Evolutionary conservation across 1,140 invertebrate genomes (phyloP).

Genomic region (Solenopsis fugax): DNA sequence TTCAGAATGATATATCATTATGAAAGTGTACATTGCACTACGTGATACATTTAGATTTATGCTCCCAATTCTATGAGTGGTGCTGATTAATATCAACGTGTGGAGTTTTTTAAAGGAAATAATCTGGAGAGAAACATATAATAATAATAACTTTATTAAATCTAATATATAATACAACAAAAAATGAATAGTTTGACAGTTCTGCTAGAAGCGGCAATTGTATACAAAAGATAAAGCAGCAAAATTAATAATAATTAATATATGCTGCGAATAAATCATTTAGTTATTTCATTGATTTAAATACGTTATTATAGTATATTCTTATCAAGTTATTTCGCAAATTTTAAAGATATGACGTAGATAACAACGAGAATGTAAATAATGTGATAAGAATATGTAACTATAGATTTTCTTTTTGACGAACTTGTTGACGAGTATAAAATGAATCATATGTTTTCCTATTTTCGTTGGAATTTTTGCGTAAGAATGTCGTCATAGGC

Average conservation of each 20-base stretch:
- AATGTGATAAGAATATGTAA: constrained; percentile 4
- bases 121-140: neutral
- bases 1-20: constrained; percentile 12
- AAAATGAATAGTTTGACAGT: neutral
- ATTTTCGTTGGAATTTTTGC: constrained; percentile 22
- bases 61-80: neutral
- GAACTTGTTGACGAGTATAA: constrained; percentile 18
- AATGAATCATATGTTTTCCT: neutral
- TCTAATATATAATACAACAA: neutral
- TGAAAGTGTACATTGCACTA: neutral
- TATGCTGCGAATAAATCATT: neutral
- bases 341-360: neutral
- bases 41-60: constrained; percentile 21
- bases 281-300: constrained; percentile 1
- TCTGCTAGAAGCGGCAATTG: neutral
- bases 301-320: neutral
- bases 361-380: neutral
- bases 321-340: neutral
- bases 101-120: neutral
- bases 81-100: neutral
- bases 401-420: neutral
- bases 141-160: neutral
- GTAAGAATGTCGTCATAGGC: neutral
- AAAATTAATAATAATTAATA: neutral
- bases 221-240: neutral